A percentile compares a stretch with the other conserved stretches of the same genome.
Conservation (phyloP, 2,113 vertebrate species). For the Tachysurus fulvidraco region DNA sequence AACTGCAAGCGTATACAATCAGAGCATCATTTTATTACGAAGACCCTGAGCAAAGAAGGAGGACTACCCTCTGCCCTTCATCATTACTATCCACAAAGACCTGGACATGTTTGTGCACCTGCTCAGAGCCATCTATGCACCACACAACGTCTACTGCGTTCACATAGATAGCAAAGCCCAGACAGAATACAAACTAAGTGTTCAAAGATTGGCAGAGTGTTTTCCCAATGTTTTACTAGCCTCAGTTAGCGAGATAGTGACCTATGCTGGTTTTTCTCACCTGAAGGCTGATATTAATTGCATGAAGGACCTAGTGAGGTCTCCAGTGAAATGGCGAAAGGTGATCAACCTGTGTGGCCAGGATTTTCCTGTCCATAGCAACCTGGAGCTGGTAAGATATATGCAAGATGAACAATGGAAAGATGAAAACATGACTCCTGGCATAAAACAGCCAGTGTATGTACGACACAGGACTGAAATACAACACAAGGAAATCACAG, state of each 20-base stretch:
- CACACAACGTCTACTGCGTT: conserved; percentile 91
- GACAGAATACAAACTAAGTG: conserved; percentile 63
- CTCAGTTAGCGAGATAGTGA: conserved; percentile 74
- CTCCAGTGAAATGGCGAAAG: conserved; percentile 77
- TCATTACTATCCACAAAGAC: conserved; percentile 85
- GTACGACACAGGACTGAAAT: conserved; percentile 70
- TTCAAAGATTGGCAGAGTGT: conserved; percentile 75
- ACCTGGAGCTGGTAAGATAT: conserved; percentile 82
- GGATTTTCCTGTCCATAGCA: conserved; percentile 89
- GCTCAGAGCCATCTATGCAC: conserved; percentile 84
- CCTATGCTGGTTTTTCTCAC: conserved; percentile 80
- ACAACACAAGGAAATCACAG: conserved; percentile 67
- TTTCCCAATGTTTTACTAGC: conserved; percentile 84
- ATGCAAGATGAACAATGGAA: conserved; percentile 82
- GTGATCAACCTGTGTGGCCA: conserved; percentile 88
- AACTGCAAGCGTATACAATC: conserved; percentile 73
- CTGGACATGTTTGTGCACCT: conserved; percentile 81
- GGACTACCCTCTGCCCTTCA: conserved; percentile 84
- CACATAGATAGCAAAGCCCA: conserved; percentile 81
- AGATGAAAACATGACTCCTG: conserved; percentile 87
- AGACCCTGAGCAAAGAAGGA: conserved; percentile 78
- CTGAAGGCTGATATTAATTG: conserved; percentile 88
- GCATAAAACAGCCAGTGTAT: conserved; percentile 74
- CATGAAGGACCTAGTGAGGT: conserved; percentile 80
- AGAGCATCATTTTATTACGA: conserved; percentile 82